phyloP scores from a whole-genome alignment of 2,888 invertebrate species.

The Copidosoma aretas region DNA sequence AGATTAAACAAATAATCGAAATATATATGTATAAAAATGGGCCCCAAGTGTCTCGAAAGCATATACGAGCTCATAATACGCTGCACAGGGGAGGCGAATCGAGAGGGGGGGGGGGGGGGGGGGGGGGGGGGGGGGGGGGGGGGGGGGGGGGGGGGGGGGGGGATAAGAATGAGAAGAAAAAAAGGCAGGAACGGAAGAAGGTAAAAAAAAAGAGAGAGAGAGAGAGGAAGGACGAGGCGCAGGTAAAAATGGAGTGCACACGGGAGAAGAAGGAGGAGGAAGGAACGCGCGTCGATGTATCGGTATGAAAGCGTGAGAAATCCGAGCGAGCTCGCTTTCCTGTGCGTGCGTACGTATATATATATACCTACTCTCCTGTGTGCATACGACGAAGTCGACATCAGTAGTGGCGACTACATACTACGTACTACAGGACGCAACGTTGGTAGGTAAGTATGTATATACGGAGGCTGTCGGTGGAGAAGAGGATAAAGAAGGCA shows the following conservation, averaged over 20 bases:
- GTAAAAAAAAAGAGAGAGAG: constrained; percentile 30
- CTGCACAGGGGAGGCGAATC: not conserved
- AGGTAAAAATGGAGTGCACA: constrained; percentile 15
- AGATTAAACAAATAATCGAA: constrained; percentile 6
- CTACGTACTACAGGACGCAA: too few relatives aligned
- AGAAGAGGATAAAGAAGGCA: too few relatives aligned
- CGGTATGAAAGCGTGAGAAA: constrained; percentile 44
- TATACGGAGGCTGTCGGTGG: constrained; percentile 13
- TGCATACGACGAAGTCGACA: too few relatives aligned
- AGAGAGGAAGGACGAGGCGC: constrained; percentile 29
- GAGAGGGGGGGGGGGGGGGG: constrained; percentile 1
- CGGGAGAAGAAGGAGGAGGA: constrained; percentile 31
- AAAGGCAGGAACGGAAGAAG: constrained; percentile 39
- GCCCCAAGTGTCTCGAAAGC: not conserved
- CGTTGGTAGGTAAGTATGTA: constrained; percentile 7
- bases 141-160: constrained; percentile 16
- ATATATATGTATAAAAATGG: not conserved
- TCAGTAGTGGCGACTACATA: too few relatives aligned
- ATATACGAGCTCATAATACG: not conserved
- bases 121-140: constrained; percentile 16
- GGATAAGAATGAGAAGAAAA: constrained; percentile 28
- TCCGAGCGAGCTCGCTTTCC: constrained; percentile 35
- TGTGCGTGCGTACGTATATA: too few relatives aligned
- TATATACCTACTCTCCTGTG: not conserved
- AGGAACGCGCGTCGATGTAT: constrained; percentile 35